Conservation (phyloP, 2,888 invertebrate species). For the Torymus auratus region DNA sequence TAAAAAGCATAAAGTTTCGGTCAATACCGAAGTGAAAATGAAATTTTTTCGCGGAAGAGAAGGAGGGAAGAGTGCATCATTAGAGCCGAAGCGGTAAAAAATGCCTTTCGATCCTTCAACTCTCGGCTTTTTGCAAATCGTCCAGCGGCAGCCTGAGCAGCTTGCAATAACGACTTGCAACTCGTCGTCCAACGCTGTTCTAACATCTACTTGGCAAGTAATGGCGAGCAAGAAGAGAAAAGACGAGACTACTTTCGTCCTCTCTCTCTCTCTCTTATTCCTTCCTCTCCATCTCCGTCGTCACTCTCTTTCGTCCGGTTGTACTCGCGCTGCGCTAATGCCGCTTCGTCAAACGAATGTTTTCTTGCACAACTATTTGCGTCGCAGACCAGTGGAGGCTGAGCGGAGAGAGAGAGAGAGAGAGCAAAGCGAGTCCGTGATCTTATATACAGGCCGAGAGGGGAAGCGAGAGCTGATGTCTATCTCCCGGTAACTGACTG, state of each 20-base stretch:
- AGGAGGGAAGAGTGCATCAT: background rate
- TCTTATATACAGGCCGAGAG: no score
- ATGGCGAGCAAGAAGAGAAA: constrained; percentile 19
- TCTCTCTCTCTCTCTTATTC: constrained; percentile 11
- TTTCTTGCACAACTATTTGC: constrained; percentile 52
- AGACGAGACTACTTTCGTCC: constrained; percentile 22
- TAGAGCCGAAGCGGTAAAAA: background rate
- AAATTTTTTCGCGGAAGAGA: background rate
- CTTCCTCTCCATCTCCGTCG: constrained; percentile 22
- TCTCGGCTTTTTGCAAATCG: constrained; percentile 30
- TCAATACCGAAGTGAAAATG: no score
- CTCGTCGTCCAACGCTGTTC: constrained; percentile 42
- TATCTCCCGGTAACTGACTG: constrained; percentile 54
- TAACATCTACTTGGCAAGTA: constrained; percentile 42
- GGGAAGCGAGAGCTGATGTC: constrained; percentile 36
- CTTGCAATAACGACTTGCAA: constrained; percentile 28
- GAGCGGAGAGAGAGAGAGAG: background rate
- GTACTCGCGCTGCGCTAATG: constrained; percentile 36
- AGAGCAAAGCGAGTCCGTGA: background rate
- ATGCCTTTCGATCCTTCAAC: background rate
- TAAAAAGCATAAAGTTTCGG: background rate
- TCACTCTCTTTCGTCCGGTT: constrained; percentile 14
- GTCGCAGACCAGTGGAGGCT: background rate
- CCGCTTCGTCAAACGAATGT: constrained; percentile 55
- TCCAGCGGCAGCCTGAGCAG: background rate